Base-by-base conservation (phyloP, 2,113 vertebrate genomes). In the Corythornis madagascariensis region DNA sequence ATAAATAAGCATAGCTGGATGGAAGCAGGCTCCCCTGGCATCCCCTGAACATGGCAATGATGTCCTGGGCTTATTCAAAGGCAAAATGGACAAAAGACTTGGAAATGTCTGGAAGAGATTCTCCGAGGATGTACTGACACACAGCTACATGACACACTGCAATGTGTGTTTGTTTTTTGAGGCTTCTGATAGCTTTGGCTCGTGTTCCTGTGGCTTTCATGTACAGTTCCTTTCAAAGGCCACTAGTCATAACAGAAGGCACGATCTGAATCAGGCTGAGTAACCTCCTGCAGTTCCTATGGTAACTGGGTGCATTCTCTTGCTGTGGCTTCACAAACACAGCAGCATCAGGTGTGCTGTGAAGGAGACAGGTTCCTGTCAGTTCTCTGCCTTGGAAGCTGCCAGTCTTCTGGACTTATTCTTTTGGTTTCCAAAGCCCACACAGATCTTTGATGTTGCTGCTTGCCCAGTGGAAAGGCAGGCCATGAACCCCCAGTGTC, bases 221-320 rank as follows among this genome's bases (percentile, higher is more conserved):
- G 50, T 66, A 1, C 43, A 16, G 18, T 10, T 69, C 55, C 48
- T 48, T 16, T 26, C 29, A n/a, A 79, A 53, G 7, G 16, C 19
- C 33, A 6, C 55, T 71, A 29, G 67, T 45, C 74, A 6, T 4
- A 14, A 10, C 31, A 19, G 59, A 13, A 86, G 16, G 7, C 10
- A 47, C 74, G 93, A 74, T 83, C 92, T 52, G 88, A 94, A 82
- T 89, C 72, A 9, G 92, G 70, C 92, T 75, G 91, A 89, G 92
- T 86, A 94, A 95, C 83, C 83, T 92, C 91, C 84, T 78, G 31
- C 66, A 17, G 96, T 95, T 98, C 91, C 97, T 88, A 96, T 97
- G 94, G 97, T 79, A 97, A 97, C 92, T 28, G 89, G 86, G 90
- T 92, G 92, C 85, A 72, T 19, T 84, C 92, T 92, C 83, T 72